phyloP scores from a whole-genome alignment of 2,888 invertebrate genomes.

The Cataglyphis cursor region DNA sequence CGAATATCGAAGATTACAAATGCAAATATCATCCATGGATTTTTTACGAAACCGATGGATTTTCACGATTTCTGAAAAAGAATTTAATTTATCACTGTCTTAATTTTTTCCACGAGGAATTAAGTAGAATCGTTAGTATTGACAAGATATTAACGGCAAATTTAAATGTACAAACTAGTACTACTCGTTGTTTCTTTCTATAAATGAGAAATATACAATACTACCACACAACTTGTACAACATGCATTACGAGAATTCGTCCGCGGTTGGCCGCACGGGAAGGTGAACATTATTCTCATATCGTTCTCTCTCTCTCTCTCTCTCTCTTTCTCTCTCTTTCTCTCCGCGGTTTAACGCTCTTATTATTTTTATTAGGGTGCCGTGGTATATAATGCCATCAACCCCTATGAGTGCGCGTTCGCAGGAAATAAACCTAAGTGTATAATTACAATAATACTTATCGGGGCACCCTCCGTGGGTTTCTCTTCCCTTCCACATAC shows the following conservation, averaged over 20 bases:
- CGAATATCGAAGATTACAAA: background rate
- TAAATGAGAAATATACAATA: conserved; percentile 20
- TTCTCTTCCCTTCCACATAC: conserved; percentile 63
- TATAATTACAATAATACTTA: conserved; percentile 87
- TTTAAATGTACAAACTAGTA: background rate
- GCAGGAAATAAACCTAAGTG: conserved; percentile 87
- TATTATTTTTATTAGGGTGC: conserved; percentile 85
- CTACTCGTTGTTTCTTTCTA: background rate
- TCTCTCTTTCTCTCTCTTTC: conserved; percentile 54
- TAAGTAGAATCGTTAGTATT: background rate
- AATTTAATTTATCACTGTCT: background rate
- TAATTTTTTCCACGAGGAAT: conserved; percentile 9
- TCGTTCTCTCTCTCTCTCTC: conserved; percentile 57
- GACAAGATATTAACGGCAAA: background rate
- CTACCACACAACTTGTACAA: conserved; percentile 31
- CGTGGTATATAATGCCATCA: conserved; percentile 80
- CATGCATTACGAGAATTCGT: conserved; percentile 14
- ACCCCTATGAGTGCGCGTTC: conserved; percentile 78
- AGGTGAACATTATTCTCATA: conserved; percentile 82
- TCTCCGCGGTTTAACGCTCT: conserved; percentile 84
- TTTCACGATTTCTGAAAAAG: background rate
- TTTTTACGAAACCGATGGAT: background rate
- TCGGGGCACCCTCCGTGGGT: conserved; percentile 69
- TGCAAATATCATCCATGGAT: background rate
- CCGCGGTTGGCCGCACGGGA: conserved; percentile 50